A percentile compares a stretch with the other conserved stretches of the same genome.
Evolutionary conservation across 1,140 invertebrate species (phyloP).

Genomic region (Drosophila paulistorum): DNA sequence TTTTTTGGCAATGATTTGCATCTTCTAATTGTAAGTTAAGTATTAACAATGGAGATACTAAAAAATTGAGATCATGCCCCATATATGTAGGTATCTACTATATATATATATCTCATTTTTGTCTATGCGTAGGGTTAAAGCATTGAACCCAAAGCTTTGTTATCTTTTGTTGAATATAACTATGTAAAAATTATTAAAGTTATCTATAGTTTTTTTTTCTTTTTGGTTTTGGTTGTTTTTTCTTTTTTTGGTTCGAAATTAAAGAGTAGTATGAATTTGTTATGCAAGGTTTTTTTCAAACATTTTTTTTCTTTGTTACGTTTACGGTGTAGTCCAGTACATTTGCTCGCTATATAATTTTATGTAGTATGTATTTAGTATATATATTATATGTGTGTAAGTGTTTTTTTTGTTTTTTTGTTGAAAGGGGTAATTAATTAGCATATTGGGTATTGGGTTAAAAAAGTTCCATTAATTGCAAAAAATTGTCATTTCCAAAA

Average conservation of each 20-base stretch:
- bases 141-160: constrained; percentile 66
- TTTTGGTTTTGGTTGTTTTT: no score
- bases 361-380: constrained; percentile 21
- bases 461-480: constrained; percentile 63
- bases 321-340: constrained; percentile 65
- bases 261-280: constrained; percentile 83
- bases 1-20: constrained; percentile 59
- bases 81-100: background rate
- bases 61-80: constrained; percentile 19
- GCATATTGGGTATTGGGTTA: constrained; percentile 50
- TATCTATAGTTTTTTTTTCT: constrained; percentile 56
- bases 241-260: constrained; percentile 69
- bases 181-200: constrained; percentile 68
- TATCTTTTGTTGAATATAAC: constrained; percentile 29
- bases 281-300: constrained; percentile 82
- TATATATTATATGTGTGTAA: constrained; percentile 30
- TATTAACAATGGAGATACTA: constrained; percentile 23
- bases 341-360: constrained; percentile 39
- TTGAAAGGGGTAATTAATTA: constrained; percentile 62
- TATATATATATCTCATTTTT: background rate
- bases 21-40: constrained; percentile 29
- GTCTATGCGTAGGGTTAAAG: constrained; percentile 37
- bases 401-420: no score
- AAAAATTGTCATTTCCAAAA: constrained; percentile 64
- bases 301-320: constrained; percentile 46